Base-by-base conservation (phyloP, 2,888 invertebrate species). In the Synergus laeviventris region DNA sequence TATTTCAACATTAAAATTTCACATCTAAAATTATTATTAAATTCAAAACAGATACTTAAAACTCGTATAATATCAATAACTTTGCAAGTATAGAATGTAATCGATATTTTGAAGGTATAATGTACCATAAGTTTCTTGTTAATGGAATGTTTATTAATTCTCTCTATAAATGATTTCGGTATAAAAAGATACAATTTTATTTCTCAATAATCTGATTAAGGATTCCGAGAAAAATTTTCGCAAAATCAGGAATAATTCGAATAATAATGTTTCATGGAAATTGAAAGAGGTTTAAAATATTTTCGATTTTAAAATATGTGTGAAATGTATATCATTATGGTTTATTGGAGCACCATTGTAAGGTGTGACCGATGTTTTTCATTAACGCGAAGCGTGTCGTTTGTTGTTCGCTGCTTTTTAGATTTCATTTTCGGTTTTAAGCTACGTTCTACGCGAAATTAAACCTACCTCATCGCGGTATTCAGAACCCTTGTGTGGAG, bases 381-480 rank as follows among this genome's bases (percentile, higher is more conserved):
- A 82, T 82, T 82, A 82, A 79, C 81, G 79, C 79, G 79, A 81
- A 81, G 76, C 81, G 75, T 74, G 77, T 80, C 76, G 76, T 76
- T 75, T 76, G 64, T 60, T 76, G 73, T 73, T 66, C 77, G 75
- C 78, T 76, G 78, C 77, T 82, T 82, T 81, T 81, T 79, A 81
- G 79, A 79, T 78, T 87, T 87, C 86, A 87, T 87, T 87, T 87
- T 86, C 84, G 84, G 84, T 82, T 83, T 85, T 83, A 84, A 82
- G 85, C 85, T 85, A 84, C 82, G 83, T 86, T 80, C 75, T 74
- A 80, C 73, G 74, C 60, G 76, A 77, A 82, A 80, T 82, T 80
- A 82, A 80, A 82, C 76, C 78, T 66, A 66, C 78, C 78, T 79
- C 80, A 76, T 81, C 80, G 80, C 73, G 64, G 76, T 79, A 77